Base-by-base conservation (phyloP, 2,797 vertebrate species). In the Protonibea diacanthus region DNA sequence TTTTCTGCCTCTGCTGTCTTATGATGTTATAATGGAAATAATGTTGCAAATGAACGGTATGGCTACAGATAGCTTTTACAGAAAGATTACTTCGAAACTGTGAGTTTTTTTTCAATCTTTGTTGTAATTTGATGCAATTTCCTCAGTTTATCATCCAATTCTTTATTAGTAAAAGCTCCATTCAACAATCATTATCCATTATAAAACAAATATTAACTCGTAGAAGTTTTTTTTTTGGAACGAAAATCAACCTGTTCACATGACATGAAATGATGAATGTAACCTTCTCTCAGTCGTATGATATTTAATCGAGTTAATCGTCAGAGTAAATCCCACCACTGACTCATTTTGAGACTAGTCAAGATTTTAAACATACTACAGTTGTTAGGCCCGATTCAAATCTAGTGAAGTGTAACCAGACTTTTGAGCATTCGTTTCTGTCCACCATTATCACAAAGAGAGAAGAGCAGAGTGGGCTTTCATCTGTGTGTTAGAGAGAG, bases 41-140 rank as follows among this genome's bases (percentile, higher is more conserved):
- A 76, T 70, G 29, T 71, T 60, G 25, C 42, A 48, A 80, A 74
- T 82, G 18, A 85, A n/a, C 40, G 55, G 59, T 29, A 58, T 78
- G 21, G 59, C 15, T 64, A 49, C 51, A 78, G 51, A 78, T 63
- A 56, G 47, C 45, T 48, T 49, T 74, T 17, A 40, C 1, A 51
- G 29, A 25, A 20, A 62, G 40, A 49, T 40, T n/a, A 15, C 23
- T 63, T 6, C 42, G 15, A 55, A 27, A 21, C 21, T 17, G 6
- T 0, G 12, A 23, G 20, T n/a, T n/a, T 25, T 61, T 64, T 21
- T 40, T 52, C 2, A 8, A 5, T 12, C 23, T 57, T 18, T 58
- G n/a, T 45, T 60, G 23, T 47, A 25, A 55, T 51, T 68, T 53
- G 40, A 5, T 49, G 6, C 10, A 51, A 51, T 71, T 29, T 53